Base-by-base conservation (phyloP, 2,797 vertebrate species). In the Anabas testudineus region DNA sequence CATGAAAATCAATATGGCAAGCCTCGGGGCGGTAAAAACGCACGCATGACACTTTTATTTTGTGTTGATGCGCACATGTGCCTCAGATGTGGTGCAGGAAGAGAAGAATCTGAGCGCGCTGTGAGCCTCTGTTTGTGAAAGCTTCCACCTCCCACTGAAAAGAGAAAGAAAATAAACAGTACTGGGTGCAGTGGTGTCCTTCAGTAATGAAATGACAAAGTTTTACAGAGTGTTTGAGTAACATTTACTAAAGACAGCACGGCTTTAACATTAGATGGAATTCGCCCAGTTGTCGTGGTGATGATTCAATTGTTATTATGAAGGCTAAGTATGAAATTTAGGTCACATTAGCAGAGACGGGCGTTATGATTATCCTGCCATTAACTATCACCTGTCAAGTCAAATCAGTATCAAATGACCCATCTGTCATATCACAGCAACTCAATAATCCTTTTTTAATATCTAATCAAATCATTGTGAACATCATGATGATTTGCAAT, bases 1-100 rank as follows among this genome's bases (percentile, higher is more conserved):
- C 66, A 41, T 68, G 39, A 36, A 82, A 85, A 79, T 87, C 78
- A 49, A 73, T 73, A 72, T 46, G 45, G 63, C 68, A 55, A 51
- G 68, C 80, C 80, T 67, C 41, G 1, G 48, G 76, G 65, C 55
- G n/a, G 28, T 60, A 8, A 39, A 67, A 55, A 63, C 1, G 3
- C 56, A 60, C 3, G n/a, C 53, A 18, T 52, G 66, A 66, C 67
- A 74, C 48, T 53, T 36, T 79, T 61, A 41, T 15, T 51, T 62
- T 67, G 67, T 42, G 54, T 30, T 51, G 49, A 54, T 47, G 71
- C 67, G 70, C 39, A 48, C 9, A 3, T 51, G 42, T 19, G 21
- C 46, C 24, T 71, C 43, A 46, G 24, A 72, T 57, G 45, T 53
- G 45, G 28, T 22, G 42, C 41, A 67, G 41, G n/a, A 36, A 43